phyloP scores from a whole-genome alignment of 2,797 vertebrate genomes.

The Sebastiscus albofasciatus region DNA sequence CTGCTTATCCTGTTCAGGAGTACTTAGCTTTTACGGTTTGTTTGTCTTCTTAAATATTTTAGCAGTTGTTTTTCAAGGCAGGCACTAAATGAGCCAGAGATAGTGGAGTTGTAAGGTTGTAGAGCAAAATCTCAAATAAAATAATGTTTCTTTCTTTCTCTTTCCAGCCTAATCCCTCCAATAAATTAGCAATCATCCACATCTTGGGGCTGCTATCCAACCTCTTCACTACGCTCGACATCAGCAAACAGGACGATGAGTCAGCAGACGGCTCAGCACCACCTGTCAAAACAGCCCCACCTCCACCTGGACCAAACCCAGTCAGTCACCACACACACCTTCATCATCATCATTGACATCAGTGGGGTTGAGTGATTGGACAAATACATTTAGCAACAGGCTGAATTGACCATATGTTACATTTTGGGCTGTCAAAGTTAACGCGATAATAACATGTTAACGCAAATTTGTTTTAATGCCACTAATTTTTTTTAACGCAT shows the following conservation, averaged over 20 bases:
- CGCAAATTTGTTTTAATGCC: too few species aligned
- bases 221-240: constrained; percentile 96
- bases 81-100: background rate
- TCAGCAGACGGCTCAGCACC: constrained; percentile 87
- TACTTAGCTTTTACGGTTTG: background rate
- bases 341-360: background rate
- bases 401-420: background rate
- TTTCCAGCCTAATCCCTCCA: constrained; percentile 95
- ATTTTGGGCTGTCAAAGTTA: background rate
- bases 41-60: constrained; percentile 10
- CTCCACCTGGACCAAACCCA: constrained; percentile 95
- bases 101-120: background rate
- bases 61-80: constrained; percentile 1
- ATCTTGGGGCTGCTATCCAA: constrained; percentile 98
- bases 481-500: too few species aligned
- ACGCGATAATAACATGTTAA: too few species aligned
- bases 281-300: constrained; percentile 89
- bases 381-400: background rate
- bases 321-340: constrained; percentile 80
- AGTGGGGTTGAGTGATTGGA: background rate
- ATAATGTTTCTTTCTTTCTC: background rate
- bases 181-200: constrained; percentile 98
- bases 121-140: background rate
- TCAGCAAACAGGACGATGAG: constrained; percentile 97
- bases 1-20: background rate